A percentile compares a stretch with the other conserved stretches of the same genome.
These are phyloP conservation scores for Hydrotaea diabolus DNA, from an alignment of 2,888 invertebrate species.

Conservation along the genomic window DNA sequence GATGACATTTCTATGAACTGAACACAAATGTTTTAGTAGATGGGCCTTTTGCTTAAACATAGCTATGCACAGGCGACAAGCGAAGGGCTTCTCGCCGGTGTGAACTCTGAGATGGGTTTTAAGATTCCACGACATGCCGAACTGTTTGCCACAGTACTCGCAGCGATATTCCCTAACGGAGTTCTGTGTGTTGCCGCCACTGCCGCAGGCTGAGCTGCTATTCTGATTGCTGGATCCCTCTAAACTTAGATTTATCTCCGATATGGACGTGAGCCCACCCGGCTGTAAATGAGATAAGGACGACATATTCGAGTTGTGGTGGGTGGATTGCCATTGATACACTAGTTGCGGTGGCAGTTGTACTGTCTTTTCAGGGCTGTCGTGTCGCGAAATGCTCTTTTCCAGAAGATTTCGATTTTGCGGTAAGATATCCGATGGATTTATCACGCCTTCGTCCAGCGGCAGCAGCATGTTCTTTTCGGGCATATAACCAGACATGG, in stretches of 20 bases:
- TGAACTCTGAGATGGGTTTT: constrained; percentile 94
- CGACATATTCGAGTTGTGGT: constrained; percentile 76
- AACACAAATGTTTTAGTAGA: constrained; percentile 92
- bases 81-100: constrained; percentile 94
- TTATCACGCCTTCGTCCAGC: constrained; percentile 74
- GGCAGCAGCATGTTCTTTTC: constrained; percentile 75
- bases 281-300: constrained; percentile 76
- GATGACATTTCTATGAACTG: constrained; percentile 93
- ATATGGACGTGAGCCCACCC: constrained; percentile 74
- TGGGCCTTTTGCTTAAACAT: constrained; percentile 97
- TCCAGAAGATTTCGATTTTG: constrained; percentile 76
- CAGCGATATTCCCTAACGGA: constrained; percentile 93
- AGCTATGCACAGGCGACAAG: constrained; percentile 92
- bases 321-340: constrained; percentile 80
- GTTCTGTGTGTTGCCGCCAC: constrained; percentile 75
- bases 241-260: constrained; percentile 73
- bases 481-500: constrained; percentile 84
- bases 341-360: constrained; percentile 82
- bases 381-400: constrained; percentile 82
- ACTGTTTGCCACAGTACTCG: constrained; percentile 94
- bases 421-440: constrained; percentile 76
- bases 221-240: constrained; percentile 72
- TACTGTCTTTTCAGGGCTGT: constrained; percentile 83
- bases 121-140: constrained; percentile 95
- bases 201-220: constrained; percentile 66